Evolutionary conservation across 2,797 vertebrate species (phyloP), one percentile per base, ranked within the genome.

Genomic region (Macropus fuliginosus): DNA sequence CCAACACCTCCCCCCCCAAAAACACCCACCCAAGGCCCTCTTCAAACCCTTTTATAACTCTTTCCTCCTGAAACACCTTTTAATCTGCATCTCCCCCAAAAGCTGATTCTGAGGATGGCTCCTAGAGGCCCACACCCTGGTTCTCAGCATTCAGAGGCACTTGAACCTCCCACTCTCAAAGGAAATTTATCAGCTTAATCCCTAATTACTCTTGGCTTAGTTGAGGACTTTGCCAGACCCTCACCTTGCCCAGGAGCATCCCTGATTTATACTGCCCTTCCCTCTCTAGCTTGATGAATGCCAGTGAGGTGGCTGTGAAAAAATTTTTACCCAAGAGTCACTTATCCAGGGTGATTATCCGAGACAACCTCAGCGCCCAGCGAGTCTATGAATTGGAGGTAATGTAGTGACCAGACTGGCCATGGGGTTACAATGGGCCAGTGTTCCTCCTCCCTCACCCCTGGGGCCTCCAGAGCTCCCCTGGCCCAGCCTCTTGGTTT

Each of bases 321-420:
- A 97, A 93, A 10, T 74, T 97, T 90, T 90, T 98, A 62, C 98
- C 98, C 54, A 98, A 97, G 94, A 98, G 98, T 46, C 94, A 96
- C 54, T 96, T 98, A 21, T 96, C 97, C 18, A 95, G 90, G 16
- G 98, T 98, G 94, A 98, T 98, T 54, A 97, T 98, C 87, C 97
- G 21, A 14, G 98, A 98, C 97, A 98, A 98, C 89, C 56, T 96
- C 92, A 96, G 94, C 4, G 97, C 95, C 24, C 98, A 97, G 14
- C 92, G 98, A 40, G 21, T 98, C 56, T 97, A 66, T 8, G 98
- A 98, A 18, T 52, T 98, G 40, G 94, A 98, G 98, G 98, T 98
- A 98, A 96, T 52, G 66, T 95, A 31, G 14, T 93, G 18, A 56
- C 52, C 55, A 31, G 50, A 29, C 24, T 52, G 28, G 54, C 29